Conservation (phyloP, 2,888 invertebrate genomes). For the Chloroclystis v-ata region DNA sequence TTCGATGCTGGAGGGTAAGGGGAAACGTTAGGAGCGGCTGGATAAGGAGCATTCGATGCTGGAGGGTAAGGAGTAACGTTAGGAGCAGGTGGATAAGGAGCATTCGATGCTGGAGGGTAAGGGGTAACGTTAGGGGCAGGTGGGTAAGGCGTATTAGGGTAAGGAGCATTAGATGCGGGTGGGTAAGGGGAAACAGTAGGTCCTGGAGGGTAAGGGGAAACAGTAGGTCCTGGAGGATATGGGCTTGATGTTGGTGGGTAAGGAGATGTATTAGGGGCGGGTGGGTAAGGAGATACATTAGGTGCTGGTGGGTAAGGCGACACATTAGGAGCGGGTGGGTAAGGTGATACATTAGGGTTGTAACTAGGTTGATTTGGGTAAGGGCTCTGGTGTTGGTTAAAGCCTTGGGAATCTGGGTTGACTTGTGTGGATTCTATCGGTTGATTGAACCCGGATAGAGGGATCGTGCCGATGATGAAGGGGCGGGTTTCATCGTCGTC, state of each 20-base stretch:
- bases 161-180: slow-evolving; percentile 22
- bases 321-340: neutral
- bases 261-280: slow-evolving; percentile 16
- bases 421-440: slow-evolving; percentile 27
- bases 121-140: slow-evolving; percentile 7
- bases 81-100: neutral
- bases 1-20: slow-evolving; percentile 15
- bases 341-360: slow-evolving; percentile 1
- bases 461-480: slow-evolving; percentile 54
- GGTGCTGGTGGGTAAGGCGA: slow-evolving; percentile 21
- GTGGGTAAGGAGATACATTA: slow-evolving; percentile 10
- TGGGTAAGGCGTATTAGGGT: neutral
- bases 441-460: slow-evolving; percentile 40
- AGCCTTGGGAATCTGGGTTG: slow-evolving; percentile 27
- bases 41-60: slow-evolving; percentile 13
- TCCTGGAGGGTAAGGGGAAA: slow-evolving; percentile 5
- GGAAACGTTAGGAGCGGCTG: slow-evolving; percentile 6
- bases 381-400: slow-evolving; percentile 27
- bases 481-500: slow-evolving; percentile 37
- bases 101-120: slow-evolving; percentile 6
- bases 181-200: slow-evolving; percentile 10
- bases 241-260: slow-evolving; percentile 6
- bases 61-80: slow-evolving; percentile 2
- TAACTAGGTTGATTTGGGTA: slow-evolving; percentile 23
- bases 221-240: neutral